phyloP scores from a whole-genome alignment of 2,888 invertebrate genomes.

The Hydrotaea diabolus region DNA sequence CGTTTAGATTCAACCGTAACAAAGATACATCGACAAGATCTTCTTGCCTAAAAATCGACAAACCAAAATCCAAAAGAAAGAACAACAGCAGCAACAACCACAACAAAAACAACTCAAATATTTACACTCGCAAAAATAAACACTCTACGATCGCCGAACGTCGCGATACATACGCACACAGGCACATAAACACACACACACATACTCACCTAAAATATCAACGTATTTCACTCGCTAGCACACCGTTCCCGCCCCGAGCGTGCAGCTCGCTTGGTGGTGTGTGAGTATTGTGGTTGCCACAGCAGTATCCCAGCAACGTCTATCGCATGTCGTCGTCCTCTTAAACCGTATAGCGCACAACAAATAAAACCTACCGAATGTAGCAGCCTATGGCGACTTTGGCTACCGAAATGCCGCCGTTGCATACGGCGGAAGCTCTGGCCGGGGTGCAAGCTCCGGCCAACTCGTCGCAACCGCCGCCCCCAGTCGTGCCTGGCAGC shows the following conservation, averaged over 20 bases:
- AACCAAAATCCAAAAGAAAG: conserved; percentile 46
- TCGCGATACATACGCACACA: background rate
- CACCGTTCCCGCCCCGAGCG: background rate
- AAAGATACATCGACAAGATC: conserved; percentile 25
- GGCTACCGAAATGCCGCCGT: conserved; percentile 78
- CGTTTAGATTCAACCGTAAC: conserved; percentile 32
- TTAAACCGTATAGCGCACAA: background rate
- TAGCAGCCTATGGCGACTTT: conserved; percentile 76
- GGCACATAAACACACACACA: background rate
- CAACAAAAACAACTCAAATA: background rate
- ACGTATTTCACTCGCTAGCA: background rate
- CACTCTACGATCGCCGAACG: background rate
- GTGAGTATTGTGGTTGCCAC: background rate
- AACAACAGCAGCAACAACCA: background rate
- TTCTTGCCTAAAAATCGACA: conserved; percentile 10
- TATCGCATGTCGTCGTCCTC: background rate
- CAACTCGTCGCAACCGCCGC: conserved; percentile 27
- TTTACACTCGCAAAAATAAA: background rate
- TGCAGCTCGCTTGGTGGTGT: too few species aligned
- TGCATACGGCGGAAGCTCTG: conserved; percentile 77
- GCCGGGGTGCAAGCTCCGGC: conserved; percentile 49
- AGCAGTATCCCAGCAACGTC: background rate
- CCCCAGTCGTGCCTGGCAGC: background rate
- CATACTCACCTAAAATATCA: too few species aligned
- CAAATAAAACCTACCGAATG: conserved; percentile 67